Evolutionary conservation across 2,888 invertebrate genomes (phyloP).

Genomic region (Willowsia nigromaculata): DNA sequence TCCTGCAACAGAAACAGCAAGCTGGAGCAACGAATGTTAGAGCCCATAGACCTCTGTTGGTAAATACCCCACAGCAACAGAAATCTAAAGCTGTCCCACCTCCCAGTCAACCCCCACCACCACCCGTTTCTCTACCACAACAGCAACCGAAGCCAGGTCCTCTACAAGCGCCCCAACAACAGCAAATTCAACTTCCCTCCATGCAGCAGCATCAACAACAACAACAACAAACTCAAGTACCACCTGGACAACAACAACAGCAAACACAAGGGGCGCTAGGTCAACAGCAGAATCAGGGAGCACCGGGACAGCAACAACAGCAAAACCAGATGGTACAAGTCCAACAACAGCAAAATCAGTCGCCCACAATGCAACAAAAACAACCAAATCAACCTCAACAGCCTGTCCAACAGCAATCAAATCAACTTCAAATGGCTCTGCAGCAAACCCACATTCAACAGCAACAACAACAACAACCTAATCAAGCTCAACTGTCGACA

Average conservation of each 20-base stretch:
- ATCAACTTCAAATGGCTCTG: slow-evolving; percentile 11
- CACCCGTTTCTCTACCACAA: neutral
- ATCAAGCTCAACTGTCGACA: slow-evolving; percentile 44
- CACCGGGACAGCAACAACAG: neutral
- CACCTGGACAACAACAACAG: neutral
- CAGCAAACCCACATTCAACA: slow-evolving; percentile 11
- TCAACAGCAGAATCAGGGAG: neutral
- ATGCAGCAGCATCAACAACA: neutral
- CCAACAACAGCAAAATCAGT: neutral
- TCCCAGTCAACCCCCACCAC: slow-evolving; percentile 19
- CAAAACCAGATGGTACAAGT: neutral
- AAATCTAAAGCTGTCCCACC: slow-evolving; percentile 20
- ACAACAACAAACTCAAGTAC: neutral
- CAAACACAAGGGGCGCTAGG: neutral
- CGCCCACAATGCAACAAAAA: neutral
- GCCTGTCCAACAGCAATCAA: slow-evolving; percentile 5
- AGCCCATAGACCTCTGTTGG: slow-evolving; percentile 57
- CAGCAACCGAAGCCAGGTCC: neutral
- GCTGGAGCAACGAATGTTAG: slow-evolving; percentile 33
- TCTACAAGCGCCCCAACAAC: neutral
- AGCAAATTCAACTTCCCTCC: neutral
- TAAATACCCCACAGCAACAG: slow-evolving; percentile 47
- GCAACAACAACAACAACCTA: slow-evolving; percentile 47
- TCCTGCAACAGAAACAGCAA: slow-evolving; percentile 46
- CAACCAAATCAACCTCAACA: slow-evolving; percentile 1